Conservation (phyloP, 2,113 vertebrate genomes). For the Edolisoma coerulescens region DNA sequence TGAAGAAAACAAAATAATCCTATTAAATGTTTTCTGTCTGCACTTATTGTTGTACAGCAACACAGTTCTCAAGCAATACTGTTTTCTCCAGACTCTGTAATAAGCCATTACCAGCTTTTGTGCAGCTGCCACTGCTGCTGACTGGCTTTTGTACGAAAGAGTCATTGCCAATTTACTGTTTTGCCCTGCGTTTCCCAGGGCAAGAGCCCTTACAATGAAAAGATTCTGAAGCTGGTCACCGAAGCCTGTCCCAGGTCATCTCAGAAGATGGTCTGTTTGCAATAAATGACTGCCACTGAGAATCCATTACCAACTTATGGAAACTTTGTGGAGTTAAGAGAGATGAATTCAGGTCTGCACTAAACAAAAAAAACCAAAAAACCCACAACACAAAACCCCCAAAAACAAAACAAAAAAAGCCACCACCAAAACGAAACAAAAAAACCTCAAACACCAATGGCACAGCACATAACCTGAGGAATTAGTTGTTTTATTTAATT, state of each 20-base stretch:
- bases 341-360: neutral
- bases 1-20: neutral
- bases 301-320: neutral
- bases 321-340: neutral
- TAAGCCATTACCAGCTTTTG: constrained; percentile 15
- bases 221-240: neutral
- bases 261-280: neutral
- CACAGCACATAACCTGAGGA: neutral
- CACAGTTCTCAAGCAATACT: neutral
- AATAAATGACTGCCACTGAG: neutral
- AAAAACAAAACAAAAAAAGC: neutral
- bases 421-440: neutral
- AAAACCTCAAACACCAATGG: neutral
- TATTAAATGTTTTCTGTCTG: neutral
- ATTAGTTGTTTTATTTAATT: neutral
- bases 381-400: no score
- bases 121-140: neutral
- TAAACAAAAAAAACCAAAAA: neutral
- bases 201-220: neutral
- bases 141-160: neutral
- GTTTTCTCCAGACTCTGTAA: neutral
- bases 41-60: neutral
- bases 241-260: neutral
- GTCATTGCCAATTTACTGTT: neutral
- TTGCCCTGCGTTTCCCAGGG: neutral